Evolutionary conservation across 1,140 invertebrate genomes (phyloP), one percentile per base, ranked within the genome.

Genomic region (Drosophila busckii): DNA sequence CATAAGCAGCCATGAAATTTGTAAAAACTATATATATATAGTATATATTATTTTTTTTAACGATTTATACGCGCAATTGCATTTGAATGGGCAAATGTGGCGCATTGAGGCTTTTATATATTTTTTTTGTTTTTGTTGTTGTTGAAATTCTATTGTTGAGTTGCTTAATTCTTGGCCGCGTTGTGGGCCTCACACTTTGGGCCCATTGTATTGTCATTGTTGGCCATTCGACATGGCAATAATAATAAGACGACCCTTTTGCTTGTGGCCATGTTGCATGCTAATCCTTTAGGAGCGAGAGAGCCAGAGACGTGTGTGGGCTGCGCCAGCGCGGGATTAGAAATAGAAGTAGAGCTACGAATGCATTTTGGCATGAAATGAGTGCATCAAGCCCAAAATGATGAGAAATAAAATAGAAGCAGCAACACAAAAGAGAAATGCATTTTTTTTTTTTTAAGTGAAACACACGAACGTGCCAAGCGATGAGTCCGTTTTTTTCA

Each of bases 41-140:
- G 13, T 17, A 3, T 7, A 9, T 15, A 20, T 9, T 23, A 8
- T 17, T 10, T 25, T 49, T 34, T 23, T 41, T 20, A 31, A 70
- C 75, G 69, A 82, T 82, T 82, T 83, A 23, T 35, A 49, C 61
- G 76, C 61, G 76, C 75, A 82, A 82, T 82, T 82, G 75, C 69
- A 54, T 53, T 75, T 82, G 53, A 82, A 82, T 82, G 65, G n/a
- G 49, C 61, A 45, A 66, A 67, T 56, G 55, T 70, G 65, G 61
- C 75, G 69, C 75, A 80, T 80, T 71, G n/a, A n/a, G n/a, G 32
- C 48, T 53, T 35, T 45, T 66, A 76, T 76, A 66, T 70, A 48
- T 48, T 20, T 7, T 17, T 16, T 35, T 70, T 69, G 61, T 50
- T 38, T 16, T 13, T n/a, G n/a, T n/a, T n/a, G n/a, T 28, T 40